These are phyloP conservation scores for Parazoanthus swiftii DNA, from an alignment of 92 coral and sea anemone species.

Conservation along the genomic window DNA sequence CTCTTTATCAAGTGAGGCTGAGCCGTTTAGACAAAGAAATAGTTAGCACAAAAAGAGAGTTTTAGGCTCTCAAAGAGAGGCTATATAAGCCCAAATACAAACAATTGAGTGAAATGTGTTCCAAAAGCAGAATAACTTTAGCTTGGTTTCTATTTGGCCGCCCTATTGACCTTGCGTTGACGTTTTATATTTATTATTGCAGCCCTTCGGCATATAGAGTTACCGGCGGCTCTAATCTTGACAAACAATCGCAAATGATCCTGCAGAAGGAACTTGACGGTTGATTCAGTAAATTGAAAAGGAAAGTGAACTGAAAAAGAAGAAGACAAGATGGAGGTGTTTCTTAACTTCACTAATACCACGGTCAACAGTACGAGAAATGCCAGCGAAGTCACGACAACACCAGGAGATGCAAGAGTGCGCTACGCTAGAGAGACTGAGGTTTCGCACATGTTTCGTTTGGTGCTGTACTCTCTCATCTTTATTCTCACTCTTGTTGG, in stretches of 20 bases:
- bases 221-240: not conserved
- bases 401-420: not conserved
- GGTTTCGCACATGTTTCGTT: slow-evolving; percentile 29
- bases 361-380: slow-evolving; percentile 7
- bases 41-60: not conserved
- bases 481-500: slow-evolving; percentile 34
- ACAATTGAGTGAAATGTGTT: not conserved
- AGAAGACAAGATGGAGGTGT: slow-evolving; percentile 10
- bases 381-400: slow-evolving; percentile 2
- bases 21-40: not conserved
- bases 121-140: not conserved
- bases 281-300: not conserved
- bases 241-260: not conserved
- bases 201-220: not conserved
- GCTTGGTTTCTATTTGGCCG: not conserved
- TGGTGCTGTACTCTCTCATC: slow-evolving; percentile 29
- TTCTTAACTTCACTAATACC: not conserved
- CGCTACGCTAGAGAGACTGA: slow-evolving; percentile 14
- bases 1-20: not conserved
- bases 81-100: not conserved
- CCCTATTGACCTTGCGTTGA: slow-evolving; percentile 25
- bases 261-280: not conserved
- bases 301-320: not conserved
- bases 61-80: not conserved
- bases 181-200: not conserved